phyloP scores from a whole-genome alignment of 2,113 vertebrate species.

The Poicephalus gulielmi region DNA sequence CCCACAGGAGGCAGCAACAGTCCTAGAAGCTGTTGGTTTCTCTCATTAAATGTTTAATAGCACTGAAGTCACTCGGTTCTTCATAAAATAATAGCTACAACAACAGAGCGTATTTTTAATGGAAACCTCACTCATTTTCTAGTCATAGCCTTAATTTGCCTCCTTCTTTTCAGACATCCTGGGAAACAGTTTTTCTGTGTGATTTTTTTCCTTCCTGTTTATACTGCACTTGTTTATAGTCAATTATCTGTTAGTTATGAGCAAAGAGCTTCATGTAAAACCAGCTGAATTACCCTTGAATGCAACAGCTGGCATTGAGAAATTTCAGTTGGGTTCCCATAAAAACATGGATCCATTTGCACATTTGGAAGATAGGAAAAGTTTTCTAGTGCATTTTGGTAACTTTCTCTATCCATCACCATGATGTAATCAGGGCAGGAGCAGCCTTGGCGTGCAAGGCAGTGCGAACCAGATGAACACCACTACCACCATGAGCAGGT shows the following conservation, averaged over 20 bases:
- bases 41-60: constrained; percentile 43
- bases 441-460: not conserved
- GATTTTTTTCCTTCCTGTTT: not conserved
- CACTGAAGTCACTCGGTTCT: constrained; percentile 30
- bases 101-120: constrained; percentile 27
- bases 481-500: not conserved
- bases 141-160: constrained; percentile 20
- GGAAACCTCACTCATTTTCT: constrained; percentile 26
- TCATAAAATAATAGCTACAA: constrained; percentile 8
- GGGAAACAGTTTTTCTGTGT: not conserved
- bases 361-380: constrained; percentile 12
- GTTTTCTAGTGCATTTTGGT: not conserved
- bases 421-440: not conserved
- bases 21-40: constrained; percentile 21
- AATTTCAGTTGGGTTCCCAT: constrained; percentile 6
- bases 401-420: not conserved
- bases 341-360: not conserved
- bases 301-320: constrained; percentile 8
- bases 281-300: not conserved
- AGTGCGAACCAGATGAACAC: not conserved
- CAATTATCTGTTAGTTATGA: constrained; percentile 57
- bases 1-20: not conserved
- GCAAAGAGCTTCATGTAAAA: not conserved
- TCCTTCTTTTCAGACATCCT: constrained; percentile 1
- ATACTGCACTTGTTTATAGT: constrained; percentile 18